Conservation (phyloP, 2,888 invertebrate species). For the Zygothrica quintamaculata region DNA sequence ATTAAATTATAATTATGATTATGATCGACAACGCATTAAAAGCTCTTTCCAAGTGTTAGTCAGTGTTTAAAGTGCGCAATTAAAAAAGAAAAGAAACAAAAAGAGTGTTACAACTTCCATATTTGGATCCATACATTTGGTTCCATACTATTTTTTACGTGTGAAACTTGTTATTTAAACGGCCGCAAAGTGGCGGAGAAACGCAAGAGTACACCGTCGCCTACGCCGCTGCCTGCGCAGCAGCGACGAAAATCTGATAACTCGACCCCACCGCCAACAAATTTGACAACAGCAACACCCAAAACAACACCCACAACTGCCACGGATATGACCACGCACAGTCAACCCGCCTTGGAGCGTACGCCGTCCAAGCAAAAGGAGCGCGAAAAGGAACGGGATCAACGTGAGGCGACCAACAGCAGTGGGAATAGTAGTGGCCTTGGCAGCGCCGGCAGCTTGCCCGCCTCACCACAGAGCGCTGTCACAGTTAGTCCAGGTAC, state of each 20-base stretch:
- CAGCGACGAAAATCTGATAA: slow-evolving; percentile 74
- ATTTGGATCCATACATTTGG: background rate
- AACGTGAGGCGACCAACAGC: slow-evolving; percentile 43
- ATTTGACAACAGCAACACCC: slow-evolving; percentile 2
- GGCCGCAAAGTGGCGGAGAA: slow-evolving; percentile 84
- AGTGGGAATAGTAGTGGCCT: slow-evolving; percentile 66
- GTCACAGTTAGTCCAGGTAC: slow-evolving; percentile 62
- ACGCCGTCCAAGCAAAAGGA: slow-evolving; percentile 56
- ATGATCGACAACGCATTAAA: slow-evolving; percentile 1
- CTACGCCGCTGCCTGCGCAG: slow-evolving; percentile 79
- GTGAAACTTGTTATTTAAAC: slow-evolving; percentile 33
- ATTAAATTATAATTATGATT: slow-evolving; percentile 14
- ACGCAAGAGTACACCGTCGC: slow-evolving; percentile 83
- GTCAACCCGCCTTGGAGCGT: slow-evolving; percentile 49
- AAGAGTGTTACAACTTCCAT: background rate
- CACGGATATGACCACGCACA: slow-evolving; percentile 57
- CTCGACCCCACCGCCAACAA: slow-evolving; percentile 29
- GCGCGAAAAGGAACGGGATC: slow-evolving; percentile 33
- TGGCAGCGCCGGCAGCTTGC: slow-evolving; percentile 66
- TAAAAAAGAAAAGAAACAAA: background rate
- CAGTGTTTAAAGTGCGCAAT: background rate
- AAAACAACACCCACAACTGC: slow-evolving; percentile 27
- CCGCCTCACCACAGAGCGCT: slow-evolving; percentile 59
- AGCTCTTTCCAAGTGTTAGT: slow-evolving; percentile 13
- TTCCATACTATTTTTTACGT: slow-evolving; percentile 28